These are phyloP conservation scores for Pyralis farinalis DNA, from an alignment of 2,888 invertebrate species.

Conservation along the genomic window DNA sequence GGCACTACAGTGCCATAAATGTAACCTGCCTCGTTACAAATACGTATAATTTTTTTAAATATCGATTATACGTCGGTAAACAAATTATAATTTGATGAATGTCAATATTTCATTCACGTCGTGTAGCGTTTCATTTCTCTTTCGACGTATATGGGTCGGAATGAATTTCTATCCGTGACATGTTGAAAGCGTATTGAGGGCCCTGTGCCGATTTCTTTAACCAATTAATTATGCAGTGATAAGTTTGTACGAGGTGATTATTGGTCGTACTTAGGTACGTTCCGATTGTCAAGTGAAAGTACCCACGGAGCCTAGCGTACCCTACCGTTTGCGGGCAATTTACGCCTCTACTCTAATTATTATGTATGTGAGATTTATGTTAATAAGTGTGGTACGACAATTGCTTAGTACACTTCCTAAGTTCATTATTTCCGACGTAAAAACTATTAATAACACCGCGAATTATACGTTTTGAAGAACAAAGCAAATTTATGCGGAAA, in stretches of 20 bases:
- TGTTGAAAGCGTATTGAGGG: constrained; percentile 46
- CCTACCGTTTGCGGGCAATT: constrained; percentile 1
- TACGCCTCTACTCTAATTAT: background rate
- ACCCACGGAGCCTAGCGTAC: background rate
- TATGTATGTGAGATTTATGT: background rate
- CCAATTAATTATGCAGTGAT: constrained; percentile 8
- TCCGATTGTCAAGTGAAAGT: constrained; percentile 5
- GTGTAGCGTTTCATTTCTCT: constrained; percentile 55
- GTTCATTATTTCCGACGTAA: background rate
- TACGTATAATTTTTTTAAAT: constrained; percentile 56
- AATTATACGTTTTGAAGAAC: background rate
- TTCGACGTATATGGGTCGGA: constrained; percentile 43
- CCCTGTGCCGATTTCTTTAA: constrained; percentile 35
- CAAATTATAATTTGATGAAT: constrained; percentile 49
- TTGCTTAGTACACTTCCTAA: background rate
- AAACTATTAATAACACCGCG: background rate
- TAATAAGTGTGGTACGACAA: background rate
- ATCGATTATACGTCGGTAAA: constrained; percentile 42
- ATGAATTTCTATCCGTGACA: constrained; percentile 51
- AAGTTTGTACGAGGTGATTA: constrained; percentile 2
- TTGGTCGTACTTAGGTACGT: background rate
- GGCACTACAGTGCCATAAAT: constrained; percentile 42
- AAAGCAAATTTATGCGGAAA: too few relatives aligned
- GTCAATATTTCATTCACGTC: constrained; percentile 47
- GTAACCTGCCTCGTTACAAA: constrained; percentile 35